Evolutionary conservation across 2,888 invertebrate species (phyloP).

Genomic region (Ephialtes manifestator): DNA sequence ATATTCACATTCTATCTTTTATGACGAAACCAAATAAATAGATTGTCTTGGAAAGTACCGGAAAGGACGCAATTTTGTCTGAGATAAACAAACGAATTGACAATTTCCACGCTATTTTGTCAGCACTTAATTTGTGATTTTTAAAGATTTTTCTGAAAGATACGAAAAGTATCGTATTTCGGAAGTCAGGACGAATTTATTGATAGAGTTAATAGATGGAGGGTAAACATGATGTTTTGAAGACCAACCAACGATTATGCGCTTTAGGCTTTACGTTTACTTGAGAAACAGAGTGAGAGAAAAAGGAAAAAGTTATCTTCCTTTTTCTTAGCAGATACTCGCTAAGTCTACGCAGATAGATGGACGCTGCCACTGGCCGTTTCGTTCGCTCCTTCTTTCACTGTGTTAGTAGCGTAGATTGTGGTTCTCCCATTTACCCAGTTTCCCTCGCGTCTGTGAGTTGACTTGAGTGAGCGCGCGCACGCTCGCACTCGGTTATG

Average conservation of each 20-base stretch:
- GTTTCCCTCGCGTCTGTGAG: conserved; percentile 80
- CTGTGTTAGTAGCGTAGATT: conserved; percentile 79
- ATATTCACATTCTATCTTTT: too few species aligned
- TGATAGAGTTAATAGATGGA: conserved; percentile 17
- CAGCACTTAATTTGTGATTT: too few species aligned
- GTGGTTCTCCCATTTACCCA: conserved; percentile 86
- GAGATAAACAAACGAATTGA: too few species aligned
- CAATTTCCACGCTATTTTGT: too few species aligned
- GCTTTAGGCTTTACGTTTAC: not conserved
- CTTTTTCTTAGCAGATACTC: conserved; percentile 8
- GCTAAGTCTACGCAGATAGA: conserved; percentile 52
- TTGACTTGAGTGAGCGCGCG: conserved; percentile 70
- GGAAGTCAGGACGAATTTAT: not conserved
- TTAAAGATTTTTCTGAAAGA: too few species aligned
- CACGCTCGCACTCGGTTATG: conserved; percentile 81
- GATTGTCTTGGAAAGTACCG: too few species aligned
- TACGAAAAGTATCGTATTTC: not conserved
- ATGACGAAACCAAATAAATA: too few species aligned
- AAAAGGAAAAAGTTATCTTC: conserved; percentile 26
- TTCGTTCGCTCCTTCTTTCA: conserved; percentile 56
- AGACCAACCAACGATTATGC: not conserved
- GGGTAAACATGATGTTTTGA: not conserved
- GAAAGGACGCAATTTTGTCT: too few species aligned
- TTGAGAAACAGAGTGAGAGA: conserved; percentile 6
- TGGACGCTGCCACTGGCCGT: conserved; percentile 42